Base-by-base conservation (phyloP, 92 coral and sea anemone genomes). In the Siderastrea radians region DNA sequence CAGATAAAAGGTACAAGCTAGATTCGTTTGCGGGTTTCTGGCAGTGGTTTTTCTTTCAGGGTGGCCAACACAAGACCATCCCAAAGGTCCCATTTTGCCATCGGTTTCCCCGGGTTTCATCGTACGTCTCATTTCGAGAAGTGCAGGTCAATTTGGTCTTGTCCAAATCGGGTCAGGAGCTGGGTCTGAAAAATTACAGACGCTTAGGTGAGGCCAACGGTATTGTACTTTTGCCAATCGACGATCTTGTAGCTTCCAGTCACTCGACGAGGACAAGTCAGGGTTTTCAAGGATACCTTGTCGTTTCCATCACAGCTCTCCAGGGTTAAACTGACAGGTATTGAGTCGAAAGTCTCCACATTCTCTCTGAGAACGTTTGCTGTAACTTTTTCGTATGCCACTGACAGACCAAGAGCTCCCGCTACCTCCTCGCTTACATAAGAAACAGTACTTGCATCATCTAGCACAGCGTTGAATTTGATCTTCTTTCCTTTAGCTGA, bases 51-150 rank as follows among this genome's bases (percentile, higher is more conserved):
- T 68, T 60, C 68, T 77, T 52, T 87, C 77, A 43, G 94, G 83
- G 50, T 76, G 78, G 19, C 92, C 90, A 66, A 84, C 62, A 68
- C 95, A 91, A 48, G 75, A 84, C 95, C 92, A 88, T 43, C 92
- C 90, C 19, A 92, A 74, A 3, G 95, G 93, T 17, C 93, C 93
- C n/a, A 76, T 38, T 89, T 92, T 45, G 95, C 93, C 47, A 81
- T 73, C 48, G 93, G 93, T 7, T 68, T 68, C 12, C 86, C 89
- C 1, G 74, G 73, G 5, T 68, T 71, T 49, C 93, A 90, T n/a
- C 89, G 81, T 26, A 93, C 71, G 70, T 86, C 88, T 13, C 70
- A 78, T 26, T 62, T 65, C 9, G 91, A 90, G 54, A 86, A 93
- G 59, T 86, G 96, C 15, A 93, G 74, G 14, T 93, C 90, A 10